Percentiles rank a stretch among this genome's conserved stretches.
Evolutionary conservation across 23 tunicate genomes (phyloP).

Genomic region (Halocynthia aurantium): DNA sequence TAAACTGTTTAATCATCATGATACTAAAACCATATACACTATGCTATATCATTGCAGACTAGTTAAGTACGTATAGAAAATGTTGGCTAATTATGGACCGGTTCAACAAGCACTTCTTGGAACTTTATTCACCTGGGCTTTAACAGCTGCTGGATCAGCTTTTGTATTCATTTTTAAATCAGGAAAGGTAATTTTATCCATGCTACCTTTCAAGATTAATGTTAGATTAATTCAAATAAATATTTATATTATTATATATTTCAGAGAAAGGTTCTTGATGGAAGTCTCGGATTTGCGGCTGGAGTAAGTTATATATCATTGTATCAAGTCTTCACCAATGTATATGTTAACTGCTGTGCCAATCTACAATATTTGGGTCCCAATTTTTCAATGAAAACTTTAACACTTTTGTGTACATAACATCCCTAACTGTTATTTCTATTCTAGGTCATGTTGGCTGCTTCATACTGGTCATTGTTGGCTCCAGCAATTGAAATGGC

Average conservation of each 20-base stretch:
- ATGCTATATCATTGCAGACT: too few relatives aligned
- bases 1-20: too few relatives aligned
- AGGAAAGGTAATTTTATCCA: constrained; percentile 18
- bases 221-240: background rate
- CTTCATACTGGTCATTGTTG: constrained; percentile 93
- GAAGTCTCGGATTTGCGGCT: constrained; percentile 92
- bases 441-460: constrained; percentile 77
- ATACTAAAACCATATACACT: too few relatives aligned
- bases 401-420: too few relatives aligned
- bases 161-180: constrained; percentile 73
- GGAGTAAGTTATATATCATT: constrained; percentile 31
- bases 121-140: constrained; percentile 86
- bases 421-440: too few relatives aligned
- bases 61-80: background rate
- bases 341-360: too few relatives aligned
- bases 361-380: too few relatives aligned
- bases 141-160: constrained; percentile 79
- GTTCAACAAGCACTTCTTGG: constrained; percentile 77
- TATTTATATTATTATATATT: too few relatives aligned
- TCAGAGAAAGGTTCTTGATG: constrained; percentile 77
- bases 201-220: background rate
- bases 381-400: too few relatives aligned
- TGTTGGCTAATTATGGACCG: constrained; percentile 55
- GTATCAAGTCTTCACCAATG: too few relatives aligned
- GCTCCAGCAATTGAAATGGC: constrained; percentile 91